Conservation (phyloP, 2,113 vertebrate genomes). For the Micromys minutus region DNA sequence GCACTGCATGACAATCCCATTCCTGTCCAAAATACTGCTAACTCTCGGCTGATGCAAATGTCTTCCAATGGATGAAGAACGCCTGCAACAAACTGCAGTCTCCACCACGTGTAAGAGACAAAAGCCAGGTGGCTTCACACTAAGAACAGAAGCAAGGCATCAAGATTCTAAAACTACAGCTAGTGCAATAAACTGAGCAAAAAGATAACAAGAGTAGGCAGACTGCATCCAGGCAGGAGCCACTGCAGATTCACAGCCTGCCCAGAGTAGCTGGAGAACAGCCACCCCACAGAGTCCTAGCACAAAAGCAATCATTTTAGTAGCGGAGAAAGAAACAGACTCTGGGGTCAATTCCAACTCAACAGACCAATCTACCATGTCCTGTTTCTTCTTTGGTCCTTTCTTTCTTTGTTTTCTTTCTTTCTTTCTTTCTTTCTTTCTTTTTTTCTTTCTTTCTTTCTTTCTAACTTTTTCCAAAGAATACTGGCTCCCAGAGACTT, state of each 20-base stretch:
- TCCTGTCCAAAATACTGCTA: background rate
- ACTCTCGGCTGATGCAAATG: background rate
- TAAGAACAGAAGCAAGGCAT: background rate
- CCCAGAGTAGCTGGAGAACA: background rate
- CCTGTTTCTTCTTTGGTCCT: background rate
- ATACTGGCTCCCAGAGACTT: background rate
- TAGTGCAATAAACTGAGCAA: background rate
- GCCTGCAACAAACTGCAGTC: background rate
- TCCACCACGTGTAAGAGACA: background rate
- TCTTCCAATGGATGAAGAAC: background rate
- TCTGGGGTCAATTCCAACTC: background rate
- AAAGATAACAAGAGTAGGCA: background rate
- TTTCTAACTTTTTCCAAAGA: background rate
- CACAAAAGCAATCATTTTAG: background rate
- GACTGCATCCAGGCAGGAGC: too few species aligned
- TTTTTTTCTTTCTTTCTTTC: background rate
- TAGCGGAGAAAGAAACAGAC: background rate
- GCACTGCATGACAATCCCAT: too few species aligned
- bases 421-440: too few species aligned
- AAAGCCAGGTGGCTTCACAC: background rate
- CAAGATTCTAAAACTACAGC: background rate
- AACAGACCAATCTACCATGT: background rate
- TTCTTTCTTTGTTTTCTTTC: too few species aligned
- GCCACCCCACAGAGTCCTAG: background rate
- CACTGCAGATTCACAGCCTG: background rate